Percentiles rank a stretch among this genome's conserved stretches.
phyloP scores from a whole-genome alignment of 2,888 invertebrate species.

The Listrodromus nycthemerus region DNA sequence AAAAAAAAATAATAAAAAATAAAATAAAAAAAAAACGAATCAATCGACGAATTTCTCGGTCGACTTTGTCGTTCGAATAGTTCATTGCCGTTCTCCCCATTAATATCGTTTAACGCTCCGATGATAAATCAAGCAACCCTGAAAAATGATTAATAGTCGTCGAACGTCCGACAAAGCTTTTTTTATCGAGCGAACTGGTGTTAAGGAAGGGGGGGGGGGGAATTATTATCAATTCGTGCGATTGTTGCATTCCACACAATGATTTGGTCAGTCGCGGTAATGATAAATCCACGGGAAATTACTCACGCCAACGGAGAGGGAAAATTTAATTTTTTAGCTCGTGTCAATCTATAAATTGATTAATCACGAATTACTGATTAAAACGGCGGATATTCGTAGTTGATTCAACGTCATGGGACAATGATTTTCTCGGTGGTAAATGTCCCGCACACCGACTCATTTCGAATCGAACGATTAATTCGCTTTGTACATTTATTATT shows the following conservation, averaged over 20 bases:
- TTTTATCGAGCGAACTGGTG: too few relatives aligned
- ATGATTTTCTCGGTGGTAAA: too few relatives aligned
- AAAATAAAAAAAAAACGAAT: not conserved
- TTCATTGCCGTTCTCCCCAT: not conserved
- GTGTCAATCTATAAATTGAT: constrained; percentile 41
- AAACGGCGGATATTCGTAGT: constrained; percentile 29
- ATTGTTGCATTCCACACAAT: not conserved
- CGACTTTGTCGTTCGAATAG: not conserved
- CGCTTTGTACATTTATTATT: not conserved
- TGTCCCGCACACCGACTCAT: constrained; percentile 8
- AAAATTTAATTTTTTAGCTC: constrained; percentile 31
- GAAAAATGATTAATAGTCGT: constrained; percentile 6
- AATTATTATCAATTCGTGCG: constrained; percentile 33
- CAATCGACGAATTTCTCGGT: not conserved
- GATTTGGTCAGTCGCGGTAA: constrained; percentile 44
- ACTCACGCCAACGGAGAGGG: not conserved
- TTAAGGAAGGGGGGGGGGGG: not conserved
- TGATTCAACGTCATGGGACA: constrained; percentile 42
- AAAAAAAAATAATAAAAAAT: not conserved
- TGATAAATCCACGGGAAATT: constrained; percentile 19
- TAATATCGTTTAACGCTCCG: not conserved
- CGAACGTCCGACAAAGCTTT: constrained; percentile 22
- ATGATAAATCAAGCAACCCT: not conserved
- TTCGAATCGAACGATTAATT: constrained; percentile 44
- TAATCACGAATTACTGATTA: constrained; percentile 55